These are phyloP conservation scores for Sitodiplosis mosellana DNA, from an alignment of 1,140 invertebrate species.

Conservation along the genomic window DNA sequence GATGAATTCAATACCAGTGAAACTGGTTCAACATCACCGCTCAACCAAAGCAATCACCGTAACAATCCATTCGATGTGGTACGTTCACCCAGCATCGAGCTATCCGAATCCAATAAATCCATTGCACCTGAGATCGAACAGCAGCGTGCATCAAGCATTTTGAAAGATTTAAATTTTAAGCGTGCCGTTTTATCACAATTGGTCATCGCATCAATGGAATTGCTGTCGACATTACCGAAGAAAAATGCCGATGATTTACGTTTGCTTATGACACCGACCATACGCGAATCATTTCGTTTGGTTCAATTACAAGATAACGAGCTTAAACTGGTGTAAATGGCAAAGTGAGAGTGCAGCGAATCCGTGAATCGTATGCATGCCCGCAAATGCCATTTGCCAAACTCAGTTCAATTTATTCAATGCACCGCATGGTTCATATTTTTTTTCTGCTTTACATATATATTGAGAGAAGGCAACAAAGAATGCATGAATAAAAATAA, in stretches of 20 bases:
- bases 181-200: constrained; percentile 20
- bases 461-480: too few species aligned
- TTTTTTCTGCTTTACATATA: too few species aligned
- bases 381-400: too few species aligned
- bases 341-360: not conserved
- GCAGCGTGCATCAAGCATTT: constrained; percentile 54
- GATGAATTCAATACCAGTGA: constrained; percentile 22
- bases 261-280: constrained; percentile 23
- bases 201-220: constrained; percentile 23
- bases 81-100: constrained; percentile 24
- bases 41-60: constrained; percentile 31
- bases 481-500: too few species aligned
- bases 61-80: constrained; percentile 33
- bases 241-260: constrained; percentile 22
- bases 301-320: constrained; percentile 25
- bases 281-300: constrained; percentile 22
- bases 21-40: constrained; percentile 24
- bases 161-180: constrained; percentile 38
- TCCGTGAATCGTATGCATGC: not conserved
- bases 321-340: constrained; percentile 13
- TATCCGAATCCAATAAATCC: constrained; percentile 32
- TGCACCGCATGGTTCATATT: too few species aligned
- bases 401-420: too few species aligned
- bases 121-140: constrained; percentile 53
- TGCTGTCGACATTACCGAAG: constrained; percentile 17